Base-by-base conservation (phyloP, 2,113 vertebrate species). In the Nibea coibor region DNA sequence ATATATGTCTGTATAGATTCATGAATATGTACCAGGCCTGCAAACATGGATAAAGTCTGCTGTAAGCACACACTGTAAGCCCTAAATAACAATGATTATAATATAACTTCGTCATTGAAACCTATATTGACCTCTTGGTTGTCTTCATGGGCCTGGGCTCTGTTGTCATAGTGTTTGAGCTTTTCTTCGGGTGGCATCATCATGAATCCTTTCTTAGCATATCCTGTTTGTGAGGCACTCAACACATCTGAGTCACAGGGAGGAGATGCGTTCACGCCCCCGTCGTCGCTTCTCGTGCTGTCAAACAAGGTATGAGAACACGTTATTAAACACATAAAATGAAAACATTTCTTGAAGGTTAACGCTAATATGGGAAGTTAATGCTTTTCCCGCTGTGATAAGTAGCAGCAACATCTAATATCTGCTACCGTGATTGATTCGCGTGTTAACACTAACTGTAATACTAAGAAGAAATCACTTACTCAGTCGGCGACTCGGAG, bases 161-260 rank as follows among this genome's bases (percentile, higher is more conserved):
- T 69, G 28, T 42, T 83, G 17, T 90, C 64, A 50, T 83, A 92
- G 63, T 89, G 50, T 20, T 57, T 58, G 6, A 93, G 89, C 56
- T 85, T 94, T 51, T 94, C 87, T 62, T 89, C 91, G 7, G 93
- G 93, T 72, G 72, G 42, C 78, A 89, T 88, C 89, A 86, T 87
- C 0, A 83, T 53, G 3, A 82, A 82, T 3, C 80, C 86, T n/a
- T 48, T 81, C 43, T 31, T 78, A 1, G 62, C 16, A 20, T 10
- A 66, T 39, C 56, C 72, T 15, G 76, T 68, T 28, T 67, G 68
- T 56, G 83, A 75, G 20, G 78, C 12, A 43, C 65, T 90, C 42
- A 15, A 14, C 7, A 31, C 72, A 75, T 75, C 51, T 19, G 76
- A 77, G 19, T 45, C 81, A 48, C 57, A 15, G 8, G 28, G 14